Evolutionary conservation across 2,888 invertebrate species (phyloP), one percentile per base, ranked within the genome.

Genomic region (Orthosia gracilis): DNA sequence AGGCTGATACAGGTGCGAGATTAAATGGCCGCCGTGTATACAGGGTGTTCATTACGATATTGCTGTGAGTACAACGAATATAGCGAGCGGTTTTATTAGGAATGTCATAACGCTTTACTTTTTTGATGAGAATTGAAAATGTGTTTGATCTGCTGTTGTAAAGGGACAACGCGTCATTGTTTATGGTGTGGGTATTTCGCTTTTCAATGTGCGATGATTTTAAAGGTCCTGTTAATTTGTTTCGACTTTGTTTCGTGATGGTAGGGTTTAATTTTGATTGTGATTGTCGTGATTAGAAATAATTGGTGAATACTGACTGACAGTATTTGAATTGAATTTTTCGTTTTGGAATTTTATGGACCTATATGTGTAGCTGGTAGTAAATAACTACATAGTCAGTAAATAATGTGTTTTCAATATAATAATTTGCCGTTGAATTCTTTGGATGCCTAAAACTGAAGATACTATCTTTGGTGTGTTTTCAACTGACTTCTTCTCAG

Each of bases 31-130:
- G 89, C 92, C 94, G 93, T 94, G 94, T 94, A 94, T 95, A 95
- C 94, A 95, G 94, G 94, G 89, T 95, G 96, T 96, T 96, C 96
- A 96, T 96, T 96, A 96, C 95, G 95, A 94, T 96, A 96, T 96
- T 96, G 95, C 94, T 92, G 93, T 93, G 92, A 92, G 92, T 91
- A 93, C 94, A 92, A 93, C 91, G 93, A 91, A 94, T 94, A 96
- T 94, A 93, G 94, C 93, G 90, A 90, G 90, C 91, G 89, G 92
- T 94, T 96, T 95, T 95, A 96, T 95, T 95, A 94, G 94, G 92
- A 91, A 88, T 92, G 94, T 94, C 96, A 94, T 94, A 95, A 94
- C 94, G 93, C 84, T 93, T 93, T 93, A 92, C 94, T 86, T 94
- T 95, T 96, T 94, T 96, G 96, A 96, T 96, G 95, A 94, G 94